Evolutionary conservation across 92 coral and sea anemone genomes (phyloP).

Genomic region (Plumapathes pennacea): DNA sequence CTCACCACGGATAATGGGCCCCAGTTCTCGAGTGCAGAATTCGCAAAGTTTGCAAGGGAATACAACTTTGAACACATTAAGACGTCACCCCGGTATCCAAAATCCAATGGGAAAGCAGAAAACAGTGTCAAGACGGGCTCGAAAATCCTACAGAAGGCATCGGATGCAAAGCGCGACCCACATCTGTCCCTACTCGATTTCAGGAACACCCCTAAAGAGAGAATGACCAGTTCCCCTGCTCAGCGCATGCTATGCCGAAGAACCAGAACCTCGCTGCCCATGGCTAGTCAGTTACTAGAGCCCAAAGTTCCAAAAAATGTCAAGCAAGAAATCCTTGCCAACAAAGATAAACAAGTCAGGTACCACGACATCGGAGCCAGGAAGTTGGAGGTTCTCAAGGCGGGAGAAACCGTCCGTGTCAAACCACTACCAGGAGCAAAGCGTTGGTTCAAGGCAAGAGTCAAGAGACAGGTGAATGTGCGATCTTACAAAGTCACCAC

Average conservation of each 20-base stretch:
- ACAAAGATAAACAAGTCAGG: slow-evolving; percentile 5
- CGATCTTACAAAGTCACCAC: slow-evolving; percentile 8
- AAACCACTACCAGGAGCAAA: slow-evolving; percentile 1
- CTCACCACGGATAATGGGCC: slow-evolving; percentile 19
- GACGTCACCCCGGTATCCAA: slow-evolving; percentile 13
- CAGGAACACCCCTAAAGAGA: slow-evolving; percentile 34
- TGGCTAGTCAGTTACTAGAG: slow-evolving; percentile 11
- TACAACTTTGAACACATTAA: slow-evolving; percentile 40
- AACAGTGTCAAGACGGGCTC: slow-evolving; percentile 24
- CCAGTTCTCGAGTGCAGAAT: slow-evolving; percentile 11
- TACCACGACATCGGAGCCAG: slow-evolving; percentile 10
- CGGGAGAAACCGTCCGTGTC: slow-evolving; percentile 4
- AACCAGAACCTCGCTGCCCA: slow-evolving; percentile 32
- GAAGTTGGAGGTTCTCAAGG: slow-evolving; percentile 2
- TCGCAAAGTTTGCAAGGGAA: slow-evolving; percentile 8
- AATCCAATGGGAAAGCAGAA: slow-evolving; percentile 26
- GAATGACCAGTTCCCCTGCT: slow-evolving; percentile 26
- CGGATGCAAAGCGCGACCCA: slow-evolving; percentile 13
- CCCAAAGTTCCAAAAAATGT: slow-evolving; percentile 17
- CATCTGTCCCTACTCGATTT: slow-evolving; percentile 20
- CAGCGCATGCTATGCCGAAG: slow-evolving; percentile 20
- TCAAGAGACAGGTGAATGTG: not conserved
- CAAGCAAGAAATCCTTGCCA: not conserved
- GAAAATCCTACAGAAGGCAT: slow-evolving; percentile 17
- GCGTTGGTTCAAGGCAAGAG: slow-evolving; percentile 16